Evolutionary conservation across 2,888 invertebrate species (phyloP).

Genomic region (Callimorpha dominula): DNA sequence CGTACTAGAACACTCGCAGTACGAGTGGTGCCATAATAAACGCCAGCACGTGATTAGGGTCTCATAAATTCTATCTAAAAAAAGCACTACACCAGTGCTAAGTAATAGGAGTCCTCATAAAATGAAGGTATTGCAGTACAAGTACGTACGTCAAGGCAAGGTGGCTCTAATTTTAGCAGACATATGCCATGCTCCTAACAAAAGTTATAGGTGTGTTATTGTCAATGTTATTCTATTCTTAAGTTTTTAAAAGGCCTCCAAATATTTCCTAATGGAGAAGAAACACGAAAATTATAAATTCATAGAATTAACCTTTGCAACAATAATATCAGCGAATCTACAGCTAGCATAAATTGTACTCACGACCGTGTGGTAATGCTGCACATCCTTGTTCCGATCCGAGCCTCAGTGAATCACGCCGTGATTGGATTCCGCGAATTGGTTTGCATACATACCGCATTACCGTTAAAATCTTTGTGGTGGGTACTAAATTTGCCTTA

Average conservation of each 20-base stretch:
- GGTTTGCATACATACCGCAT: conserved; percentile 63
- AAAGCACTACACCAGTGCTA: not conserved
- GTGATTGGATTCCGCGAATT: conserved; percentile 69
- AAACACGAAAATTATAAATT: not conserved
- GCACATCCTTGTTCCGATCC: conserved; percentile 55
- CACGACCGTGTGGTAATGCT: conserved; percentile 39
- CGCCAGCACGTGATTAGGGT: too few species aligned
- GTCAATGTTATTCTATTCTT: conserved; percentile 20
- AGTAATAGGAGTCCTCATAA: too few species aligned
- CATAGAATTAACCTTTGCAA: conserved; percentile 33
- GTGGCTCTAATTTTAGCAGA: not conserved
- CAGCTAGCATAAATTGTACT: conserved; percentile 25
- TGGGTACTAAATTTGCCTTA: conserved; percentile 66
- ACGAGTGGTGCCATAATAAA: too few species aligned
- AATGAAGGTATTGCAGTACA: too few species aligned
- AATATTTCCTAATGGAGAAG: not conserved
- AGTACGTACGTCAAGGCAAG: too few species aligned
- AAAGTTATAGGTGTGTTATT: not conserved
- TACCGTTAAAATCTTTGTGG: conserved; percentile 74
- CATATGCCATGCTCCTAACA: not conserved
- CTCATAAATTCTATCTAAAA: not conserved
- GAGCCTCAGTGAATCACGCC: conserved; percentile 66
- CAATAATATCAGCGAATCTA: conserved; percentile 27
- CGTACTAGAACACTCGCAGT: not conserved
- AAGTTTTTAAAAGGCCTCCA: not conserved